These are phyloP conservation scores for Xanthorhoe designata DNA, from an alignment of 2,888 invertebrate genomes.

Conservation along the genomic window DNA sequence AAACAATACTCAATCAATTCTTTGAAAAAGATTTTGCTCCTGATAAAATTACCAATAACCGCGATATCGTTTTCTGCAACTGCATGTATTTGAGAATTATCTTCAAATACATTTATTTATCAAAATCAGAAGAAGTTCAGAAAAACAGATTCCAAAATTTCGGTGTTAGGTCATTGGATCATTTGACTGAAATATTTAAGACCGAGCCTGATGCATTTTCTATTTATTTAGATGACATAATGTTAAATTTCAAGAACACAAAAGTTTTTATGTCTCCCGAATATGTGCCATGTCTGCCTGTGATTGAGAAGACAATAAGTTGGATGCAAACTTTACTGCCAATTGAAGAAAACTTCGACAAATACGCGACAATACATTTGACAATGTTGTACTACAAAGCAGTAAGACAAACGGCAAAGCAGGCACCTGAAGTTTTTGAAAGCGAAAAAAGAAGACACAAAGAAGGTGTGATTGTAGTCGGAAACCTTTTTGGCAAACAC, in stretches of 20 bases:
- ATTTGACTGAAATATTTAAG: conserved; percentile 40
- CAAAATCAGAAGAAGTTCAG: conserved; percentile 50
- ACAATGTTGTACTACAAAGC: conserved; percentile 65
- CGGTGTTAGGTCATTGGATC: conserved; percentile 53
- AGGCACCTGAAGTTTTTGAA: conserved; percentile 54
- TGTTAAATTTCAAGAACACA: conserved; percentile 54
- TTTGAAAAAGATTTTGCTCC: conserved; percentile 39
- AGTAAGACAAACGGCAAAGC: conserved; percentile 53
- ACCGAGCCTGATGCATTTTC: conserved; percentile 7
- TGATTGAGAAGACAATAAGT: conserved; percentile 53
- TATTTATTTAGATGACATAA: conserved; percentile 46
- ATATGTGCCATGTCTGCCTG: conserved; percentile 54
- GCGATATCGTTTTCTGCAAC: conserved; percentile 32
- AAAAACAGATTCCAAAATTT: conserved; percentile 48
- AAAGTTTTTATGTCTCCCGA: conserved; percentile 54
- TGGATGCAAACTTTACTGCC: conserved; percentile 56
- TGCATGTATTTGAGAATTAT: conserved; percentile 52
- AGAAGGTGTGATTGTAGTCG: conserved; percentile 56
- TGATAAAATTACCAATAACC: conserved; percentile 32
- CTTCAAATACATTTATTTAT: conserved; percentile 58
- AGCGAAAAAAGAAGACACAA: conserved; percentile 43
- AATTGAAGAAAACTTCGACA: conserved; percentile 54
- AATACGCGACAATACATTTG: conserved; percentile 56
- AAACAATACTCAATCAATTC: conserved; percentile 30
- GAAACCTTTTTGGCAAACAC: conserved; percentile 57